phyloP scores from a whole-genome alignment of 2,888 invertebrate species.

The Amphipoea oculea region DNA sequence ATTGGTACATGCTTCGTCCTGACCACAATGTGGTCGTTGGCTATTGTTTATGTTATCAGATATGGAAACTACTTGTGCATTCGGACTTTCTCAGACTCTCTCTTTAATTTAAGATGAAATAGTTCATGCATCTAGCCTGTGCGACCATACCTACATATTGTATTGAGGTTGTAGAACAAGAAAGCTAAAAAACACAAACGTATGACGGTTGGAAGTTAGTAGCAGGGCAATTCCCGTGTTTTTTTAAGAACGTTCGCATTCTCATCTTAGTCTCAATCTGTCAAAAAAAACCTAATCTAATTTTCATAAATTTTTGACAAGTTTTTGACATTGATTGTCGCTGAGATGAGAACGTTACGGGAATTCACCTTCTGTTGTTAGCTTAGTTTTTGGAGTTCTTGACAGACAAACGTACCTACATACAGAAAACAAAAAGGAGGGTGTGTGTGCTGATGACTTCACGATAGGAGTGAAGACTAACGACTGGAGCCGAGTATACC shows the following conservation, averaged over 20 bases:
- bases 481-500: background rate
- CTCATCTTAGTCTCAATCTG: no score
- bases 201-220: background rate
- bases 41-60: slow-evolving; percentile 63
- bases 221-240: no score
- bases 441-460: background rate
- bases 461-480: background rate
- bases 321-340: no score
- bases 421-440: background rate
- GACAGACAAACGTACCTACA: background rate
- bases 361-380: no score
- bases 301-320: no score
- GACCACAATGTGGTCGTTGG: slow-evolving; percentile 38
- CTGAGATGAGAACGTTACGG: no score
- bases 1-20: slow-evolving; percentile 39
- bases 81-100: slow-evolving; percentile 46
- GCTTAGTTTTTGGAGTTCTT: background rate
- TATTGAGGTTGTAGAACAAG: background rate
- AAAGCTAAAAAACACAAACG: background rate
- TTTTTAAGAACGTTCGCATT: no score
- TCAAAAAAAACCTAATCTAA: no score
- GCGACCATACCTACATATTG: background rate
- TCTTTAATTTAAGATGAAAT: slow-evolving; percentile 28
- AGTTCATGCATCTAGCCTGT: background rate
- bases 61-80: slow-evolving; percentile 40